These are phyloP conservation scores for Drosophila varians DNA, from an alignment of 1,140 invertebrate genomes.

Conservation along the genomic window DNA sequence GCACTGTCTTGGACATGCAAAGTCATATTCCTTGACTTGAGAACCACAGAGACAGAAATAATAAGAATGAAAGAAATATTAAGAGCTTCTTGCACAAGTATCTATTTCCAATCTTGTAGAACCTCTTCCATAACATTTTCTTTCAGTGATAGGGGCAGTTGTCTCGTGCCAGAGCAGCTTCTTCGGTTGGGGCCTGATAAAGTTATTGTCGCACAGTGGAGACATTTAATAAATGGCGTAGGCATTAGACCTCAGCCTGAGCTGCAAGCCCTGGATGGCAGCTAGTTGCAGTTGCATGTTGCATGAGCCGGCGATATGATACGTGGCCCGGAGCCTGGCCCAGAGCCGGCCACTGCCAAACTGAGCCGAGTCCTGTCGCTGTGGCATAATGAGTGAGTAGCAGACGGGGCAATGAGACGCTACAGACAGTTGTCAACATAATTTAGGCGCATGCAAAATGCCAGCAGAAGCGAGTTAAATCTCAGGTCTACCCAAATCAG, in stretches of 20 bases:
- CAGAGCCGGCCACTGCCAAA: constrained; percentile 6
- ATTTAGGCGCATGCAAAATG: constrained; percentile 79
- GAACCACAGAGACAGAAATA: constrained; percentile 3
- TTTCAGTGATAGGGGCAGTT: constrained; percentile 15
- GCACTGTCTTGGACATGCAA: constrained; percentile 63
- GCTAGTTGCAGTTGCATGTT: constrained; percentile 67
- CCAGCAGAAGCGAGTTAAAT: constrained; percentile 46
- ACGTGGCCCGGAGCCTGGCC: constrained; percentile 38
- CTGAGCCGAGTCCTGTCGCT: constrained; percentile 30
- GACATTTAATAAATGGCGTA: constrained; percentile 83
- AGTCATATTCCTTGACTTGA: constrained; percentile 39
- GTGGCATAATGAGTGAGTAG: constrained; percentile 79
- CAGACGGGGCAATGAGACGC: constrained; percentile 73
- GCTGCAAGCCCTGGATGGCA: constrained; percentile 9
- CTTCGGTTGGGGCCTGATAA: constrained; percentile 65
- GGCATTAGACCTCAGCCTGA: constrained; percentile 69
- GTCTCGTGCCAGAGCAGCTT: constrained; percentile 27
- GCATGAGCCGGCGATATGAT: constrained; percentile 74
- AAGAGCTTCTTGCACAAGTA: too few species aligned
- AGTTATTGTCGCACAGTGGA: constrained; percentile 81
- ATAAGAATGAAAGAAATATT: too few species aligned
- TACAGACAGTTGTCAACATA: constrained; percentile 81
- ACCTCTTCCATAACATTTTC: too few species aligned
- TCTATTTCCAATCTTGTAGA: neutral
- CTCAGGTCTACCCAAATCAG: constrained; percentile 16